These are phyloP conservation scores for Plodia interpunctella DNA, from an alignment of 1,140 invertebrate genomes.

Conservation along the genomic window DNA sequence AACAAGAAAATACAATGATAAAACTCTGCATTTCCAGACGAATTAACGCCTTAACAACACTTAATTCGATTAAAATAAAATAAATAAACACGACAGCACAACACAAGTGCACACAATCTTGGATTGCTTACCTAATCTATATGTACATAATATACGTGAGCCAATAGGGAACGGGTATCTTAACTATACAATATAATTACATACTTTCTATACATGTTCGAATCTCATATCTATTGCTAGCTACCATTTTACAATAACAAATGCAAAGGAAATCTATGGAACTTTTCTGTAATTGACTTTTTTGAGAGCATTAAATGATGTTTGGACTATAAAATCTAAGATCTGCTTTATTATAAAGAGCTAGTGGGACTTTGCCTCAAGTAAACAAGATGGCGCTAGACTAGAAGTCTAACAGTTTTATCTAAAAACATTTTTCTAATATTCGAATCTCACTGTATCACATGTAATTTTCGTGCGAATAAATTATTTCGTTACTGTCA, in stretches of 20 bases:
- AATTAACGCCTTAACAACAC: conserved; percentile 37
- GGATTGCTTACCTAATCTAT: conserved; percentile 55
- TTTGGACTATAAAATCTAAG: background rate
- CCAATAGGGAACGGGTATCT: conserved; percentile 30
- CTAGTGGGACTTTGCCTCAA: too few species aligned
- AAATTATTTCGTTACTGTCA: too few species aligned
- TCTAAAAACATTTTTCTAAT: too few species aligned
- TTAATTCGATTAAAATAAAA: conserved; percentile 37
- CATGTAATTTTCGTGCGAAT: too few species aligned
- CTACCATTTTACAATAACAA: conserved; percentile 27
- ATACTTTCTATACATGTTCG: conserved; percentile 53
- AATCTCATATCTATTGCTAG: conserved; percentile 55
- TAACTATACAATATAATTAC: conserved; percentile 41
- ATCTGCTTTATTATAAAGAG: too few species aligned
- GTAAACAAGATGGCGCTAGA: too few species aligned
- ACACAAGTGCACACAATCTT: conserved; percentile 47
- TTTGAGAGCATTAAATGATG: background rate
- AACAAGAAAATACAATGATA: conserved; percentile 16
- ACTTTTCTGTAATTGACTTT: conserved; percentile 16
- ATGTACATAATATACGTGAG: conserved; percentile 69
- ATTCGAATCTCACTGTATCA: too few species aligned
- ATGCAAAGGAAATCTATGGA: conserved; percentile 21
- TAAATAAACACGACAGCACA: conserved; percentile 36
- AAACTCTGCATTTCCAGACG: conserved; percentile 38
- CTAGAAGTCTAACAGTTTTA: too few species aligned